These are phyloP conservation scores for Drosophila equinoxialis DNA, from an alignment of 1,140 invertebrate species.

Conservation along the genomic window DNA sequence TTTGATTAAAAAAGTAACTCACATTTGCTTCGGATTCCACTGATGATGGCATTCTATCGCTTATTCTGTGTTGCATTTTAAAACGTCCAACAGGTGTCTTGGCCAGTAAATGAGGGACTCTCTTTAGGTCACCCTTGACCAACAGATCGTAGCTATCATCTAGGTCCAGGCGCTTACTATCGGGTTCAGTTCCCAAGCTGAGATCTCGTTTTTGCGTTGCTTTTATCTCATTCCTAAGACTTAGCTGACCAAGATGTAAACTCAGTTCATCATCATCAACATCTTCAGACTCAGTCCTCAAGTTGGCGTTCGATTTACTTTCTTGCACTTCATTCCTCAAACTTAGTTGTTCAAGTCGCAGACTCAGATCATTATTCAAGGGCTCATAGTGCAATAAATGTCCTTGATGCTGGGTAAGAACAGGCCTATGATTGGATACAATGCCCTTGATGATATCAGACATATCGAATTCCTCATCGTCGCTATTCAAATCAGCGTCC, in stretches of 20 bases:
- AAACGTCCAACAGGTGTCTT: conserved; percentile 63
- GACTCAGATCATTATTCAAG: conserved; percentile 53
- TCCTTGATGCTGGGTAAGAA: conserved; percentile 53
- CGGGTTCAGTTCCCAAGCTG: not conserved
- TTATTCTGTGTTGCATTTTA: conserved; percentile 26
- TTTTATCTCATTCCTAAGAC: not conserved
- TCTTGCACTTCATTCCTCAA: conserved; percentile 11
- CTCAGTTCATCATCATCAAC: not conserved
- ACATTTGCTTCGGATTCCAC: conserved; percentile 37
- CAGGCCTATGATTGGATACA: conserved; percentile 73
- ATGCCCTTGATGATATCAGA: conserved; percentile 86
- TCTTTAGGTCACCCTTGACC: conserved; percentile 52
- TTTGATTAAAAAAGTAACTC: conserved; percentile 72
- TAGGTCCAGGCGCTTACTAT: conserved; percentile 47
- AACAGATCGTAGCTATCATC: conserved; percentile 76
- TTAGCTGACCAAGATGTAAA: not conserved
- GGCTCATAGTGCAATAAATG: conserved; percentile 63
- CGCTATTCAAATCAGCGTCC: conserved; percentile 67
- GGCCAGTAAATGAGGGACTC: conserved; percentile 13
- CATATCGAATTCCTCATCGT: conserved; percentile 84
- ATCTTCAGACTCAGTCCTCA: not conserved
- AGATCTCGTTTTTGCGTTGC: conserved; percentile 40
- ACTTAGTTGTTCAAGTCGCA: conserved; percentile 53
- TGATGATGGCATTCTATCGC: conserved; percentile 31
- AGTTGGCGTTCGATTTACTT: not conserved